Conservation (phyloP, 2,113 vertebrate genomes). For the Semicossyphus pulcher region DNA sequence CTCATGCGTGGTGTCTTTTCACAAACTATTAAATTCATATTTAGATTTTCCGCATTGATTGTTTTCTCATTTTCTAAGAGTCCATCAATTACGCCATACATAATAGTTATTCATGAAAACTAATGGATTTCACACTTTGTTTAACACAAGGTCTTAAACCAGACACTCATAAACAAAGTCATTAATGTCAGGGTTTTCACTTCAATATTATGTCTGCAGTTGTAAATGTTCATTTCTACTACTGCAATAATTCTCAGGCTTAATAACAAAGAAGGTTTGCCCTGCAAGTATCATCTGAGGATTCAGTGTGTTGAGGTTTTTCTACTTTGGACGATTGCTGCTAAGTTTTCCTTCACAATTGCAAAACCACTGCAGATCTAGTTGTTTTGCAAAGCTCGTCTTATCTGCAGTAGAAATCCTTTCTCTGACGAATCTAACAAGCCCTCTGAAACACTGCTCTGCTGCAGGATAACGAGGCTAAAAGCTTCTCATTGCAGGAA, state of each 20-base stretch:
- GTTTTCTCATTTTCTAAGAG: background rate
- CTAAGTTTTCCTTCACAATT: background rate
- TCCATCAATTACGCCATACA: background rate
- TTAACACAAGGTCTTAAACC: background rate
- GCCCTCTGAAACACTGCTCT: background rate
- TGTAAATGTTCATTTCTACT: background rate
- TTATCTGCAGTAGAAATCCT: background rate
- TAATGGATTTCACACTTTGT: background rate
- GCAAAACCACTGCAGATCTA: background rate
- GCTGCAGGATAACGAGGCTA: constrained; percentile 35
- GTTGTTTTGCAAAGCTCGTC: constrained; percentile 2
- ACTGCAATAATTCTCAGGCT: no score
- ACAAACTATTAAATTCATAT: background rate
- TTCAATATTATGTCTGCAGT: no score
- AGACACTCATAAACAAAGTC: background rate
- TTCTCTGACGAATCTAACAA: background rate
- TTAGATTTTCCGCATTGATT: background rate
- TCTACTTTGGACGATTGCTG: no score
- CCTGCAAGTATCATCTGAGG: no score
- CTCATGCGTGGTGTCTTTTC: background rate
- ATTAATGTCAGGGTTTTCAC: no score
- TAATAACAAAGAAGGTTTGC: no score
- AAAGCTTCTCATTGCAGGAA: background rate
- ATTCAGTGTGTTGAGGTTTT: no score
- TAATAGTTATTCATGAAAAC: background rate